Percentiles rank a stretch among this genome's conserved stretches.
These are phyloP conservation scores for Noctuana brunneofusca DNA, from an alignment of 2,888 invertebrate species.

Conservation along the genomic window DNA sequence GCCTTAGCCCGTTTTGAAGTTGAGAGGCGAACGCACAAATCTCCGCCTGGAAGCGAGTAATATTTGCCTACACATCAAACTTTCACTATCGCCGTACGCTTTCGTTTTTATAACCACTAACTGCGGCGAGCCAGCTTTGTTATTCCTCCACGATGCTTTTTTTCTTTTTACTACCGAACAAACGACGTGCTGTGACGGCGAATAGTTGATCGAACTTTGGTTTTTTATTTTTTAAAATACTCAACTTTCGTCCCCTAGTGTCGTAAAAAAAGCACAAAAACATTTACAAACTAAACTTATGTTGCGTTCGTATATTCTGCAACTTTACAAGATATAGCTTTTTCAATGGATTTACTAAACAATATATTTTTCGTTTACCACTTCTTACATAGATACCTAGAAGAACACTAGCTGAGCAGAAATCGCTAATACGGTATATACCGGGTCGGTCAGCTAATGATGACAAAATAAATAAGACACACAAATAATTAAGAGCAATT, in stretches of 20 bases:
- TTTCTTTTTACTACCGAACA: slow-evolving; percentile 50
- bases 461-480: no score
- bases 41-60: slow-evolving; percentile 75
- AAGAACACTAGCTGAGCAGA: no score
- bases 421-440: no score
- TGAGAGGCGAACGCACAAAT: slow-evolving; percentile 75
- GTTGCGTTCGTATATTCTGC: no score
- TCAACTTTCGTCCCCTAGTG: slow-evolving; percentile 29
- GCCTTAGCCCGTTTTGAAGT: slow-evolving; percentile 68
- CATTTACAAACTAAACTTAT: slow-evolving; percentile 16
- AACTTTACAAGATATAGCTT: not conserved
- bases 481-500: no score
- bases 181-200: slow-evolving; percentile 39
- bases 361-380: no score
- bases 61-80: slow-evolving; percentile 83
- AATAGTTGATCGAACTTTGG: slow-evolving; percentile 34
- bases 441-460: no score
- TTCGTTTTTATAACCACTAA: slow-evolving; percentile 79
- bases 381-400: no score
- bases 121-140: slow-evolving; percentile 67
- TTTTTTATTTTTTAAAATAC: slow-evolving; percentile 33
- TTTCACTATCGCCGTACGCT: slow-evolving; percentile 79
- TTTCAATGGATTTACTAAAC: no score
- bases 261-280: slow-evolving; percentile 26
- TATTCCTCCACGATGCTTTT: slow-evolving; percentile 58